These are phyloP conservation scores for Tigriopus californicus DNA, from an alignment of 2,888 invertebrate species.

Conservation along the genomic window DNA sequence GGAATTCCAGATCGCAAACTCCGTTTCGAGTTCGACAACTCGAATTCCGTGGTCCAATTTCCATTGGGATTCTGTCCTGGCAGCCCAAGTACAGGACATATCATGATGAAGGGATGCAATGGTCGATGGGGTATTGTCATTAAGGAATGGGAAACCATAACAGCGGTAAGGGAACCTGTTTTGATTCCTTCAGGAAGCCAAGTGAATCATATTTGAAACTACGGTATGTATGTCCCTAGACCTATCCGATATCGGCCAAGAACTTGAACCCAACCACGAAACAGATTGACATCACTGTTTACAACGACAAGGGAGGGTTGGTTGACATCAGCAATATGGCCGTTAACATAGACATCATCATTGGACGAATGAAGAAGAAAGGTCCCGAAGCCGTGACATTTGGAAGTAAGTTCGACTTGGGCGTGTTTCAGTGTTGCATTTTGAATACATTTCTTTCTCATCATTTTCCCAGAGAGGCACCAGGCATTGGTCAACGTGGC, in stretches of 20 bases:
- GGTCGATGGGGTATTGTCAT: conserved; percentile 4
- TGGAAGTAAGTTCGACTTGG: not conserved
- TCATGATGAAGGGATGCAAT: not conserved
- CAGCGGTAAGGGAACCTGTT: not conserved
- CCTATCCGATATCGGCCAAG: conserved; percentile 6
- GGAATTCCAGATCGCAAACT: conserved; percentile 9
- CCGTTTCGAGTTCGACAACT: conserved; percentile 1
- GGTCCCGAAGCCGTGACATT: not conserved
- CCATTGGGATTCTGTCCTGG: conserved; percentile 14
- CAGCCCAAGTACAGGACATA: not conserved
- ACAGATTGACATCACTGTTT: conserved; percentile 10
- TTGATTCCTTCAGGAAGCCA: too few species aligned
- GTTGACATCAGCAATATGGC: not conserved
- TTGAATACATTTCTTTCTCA: too few species aligned
- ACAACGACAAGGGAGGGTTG: not conserved
- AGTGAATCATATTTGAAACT: not conserved
- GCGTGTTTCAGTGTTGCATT: too few species aligned
- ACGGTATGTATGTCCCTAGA: not conserved
- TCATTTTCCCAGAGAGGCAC: not conserved
- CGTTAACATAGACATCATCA: not conserved
- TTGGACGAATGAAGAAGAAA: not conserved
- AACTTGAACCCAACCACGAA: conserved; percentile 2
- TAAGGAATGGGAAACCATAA: conserved; percentile 14
- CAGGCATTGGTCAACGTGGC: not conserved
- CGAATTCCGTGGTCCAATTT: conserved; percentile 9